Evolutionary conservation across 2,113 vertebrate genomes (phyloP), one percentile per base, ranked within the genome.

Genomic region (Aphyosemion australe): DNA sequence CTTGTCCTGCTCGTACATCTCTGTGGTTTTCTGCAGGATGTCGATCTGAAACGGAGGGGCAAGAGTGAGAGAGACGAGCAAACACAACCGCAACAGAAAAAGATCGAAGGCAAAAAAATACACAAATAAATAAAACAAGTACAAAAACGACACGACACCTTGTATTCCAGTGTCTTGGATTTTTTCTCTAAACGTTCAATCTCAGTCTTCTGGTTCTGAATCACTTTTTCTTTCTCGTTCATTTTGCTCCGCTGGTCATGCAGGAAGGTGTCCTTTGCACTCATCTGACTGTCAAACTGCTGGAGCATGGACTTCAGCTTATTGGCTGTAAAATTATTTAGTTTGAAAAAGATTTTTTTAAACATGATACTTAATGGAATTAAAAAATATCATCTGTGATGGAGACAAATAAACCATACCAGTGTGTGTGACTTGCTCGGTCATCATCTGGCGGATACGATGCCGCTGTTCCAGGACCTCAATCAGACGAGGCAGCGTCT

Each of bases 1-100:
- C 48, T 97, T 98, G 73, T 99, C 97, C 52, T 95, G 95, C 76
- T 99, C 97, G 1, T 98, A 98, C 85, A 99, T 95, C 0, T 91
- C 91, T 0, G 96, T 90, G 0, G 97, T 98, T 83, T 98, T 99
- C 90, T 99, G 97, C 34, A 99, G 74, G 71, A 99, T 95, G 11
- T 99, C 96, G 3, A 98, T 90, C 96, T 99, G 72, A 51, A 26
- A 69, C 9, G 39, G 41, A n/a, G 39, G 1, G 31, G 0, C 13
- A 13, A n/a, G 20, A n/a, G 12, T 10, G 15, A 12, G 16, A 49
- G 21, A 21, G 7, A 20, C 13, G 4, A 41, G 18, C 26, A 62
- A 57, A 56, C 16, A 12, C 2, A 39, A 26, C 12, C n/a, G n/a
- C 1, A 6, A n/a, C 11, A 1, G 21, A 46, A 32, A 18, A 47